Evolutionary conservation across 2,113 vertebrate genomes (phyloP), one percentile per base, ranked within the genome.

Genomic region (Aldabrachelys gigantea): DNA sequence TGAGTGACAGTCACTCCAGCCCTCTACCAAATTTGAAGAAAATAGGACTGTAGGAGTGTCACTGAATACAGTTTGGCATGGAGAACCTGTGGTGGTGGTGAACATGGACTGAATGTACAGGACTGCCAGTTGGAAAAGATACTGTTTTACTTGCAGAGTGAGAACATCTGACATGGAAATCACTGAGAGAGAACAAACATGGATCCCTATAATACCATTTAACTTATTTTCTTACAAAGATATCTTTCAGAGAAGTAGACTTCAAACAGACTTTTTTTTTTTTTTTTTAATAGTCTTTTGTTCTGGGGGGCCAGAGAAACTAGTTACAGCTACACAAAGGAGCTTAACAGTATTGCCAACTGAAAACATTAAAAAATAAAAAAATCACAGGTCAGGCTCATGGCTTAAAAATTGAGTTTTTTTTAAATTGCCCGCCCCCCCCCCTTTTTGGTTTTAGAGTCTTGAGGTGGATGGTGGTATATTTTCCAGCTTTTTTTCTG

Each of bases 41-140:
- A 1, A 81, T 81, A 65, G 31, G 29, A 56, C 93, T 85, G 53
- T 24, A 85, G 80, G 85, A 31, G 16, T 92, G 13, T 76, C 90
- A 57, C 76, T 94, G 76, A 93, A 89, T 81, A 29, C 9, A 29
- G 17, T 92, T 89, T 69, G 24, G 38, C 41, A 13, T 29, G 57
- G 44, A 94, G 82, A 94, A 93, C 62, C 38, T 94, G 35, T 95
- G 78, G 82, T 22, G 16, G 80, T 88, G 29, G 52, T 56, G 62
- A 38, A 50, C 75, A 53, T 50, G 21, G 44, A 65, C 85, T 75
- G 62, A 65, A 69, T 79, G 91, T 91, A 52, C 81, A 72, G 87
- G 29, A 83, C 88, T 92, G 72, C 25, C 16, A 44, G 3, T 80
- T 53, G 38, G 54, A 13, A 82, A 86, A 75, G 19, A 85, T 93